These are phyloP conservation scores for Acronicta aceris DNA, from an alignment of 2,888 invertebrate species.

Conservation along the genomic window DNA sequence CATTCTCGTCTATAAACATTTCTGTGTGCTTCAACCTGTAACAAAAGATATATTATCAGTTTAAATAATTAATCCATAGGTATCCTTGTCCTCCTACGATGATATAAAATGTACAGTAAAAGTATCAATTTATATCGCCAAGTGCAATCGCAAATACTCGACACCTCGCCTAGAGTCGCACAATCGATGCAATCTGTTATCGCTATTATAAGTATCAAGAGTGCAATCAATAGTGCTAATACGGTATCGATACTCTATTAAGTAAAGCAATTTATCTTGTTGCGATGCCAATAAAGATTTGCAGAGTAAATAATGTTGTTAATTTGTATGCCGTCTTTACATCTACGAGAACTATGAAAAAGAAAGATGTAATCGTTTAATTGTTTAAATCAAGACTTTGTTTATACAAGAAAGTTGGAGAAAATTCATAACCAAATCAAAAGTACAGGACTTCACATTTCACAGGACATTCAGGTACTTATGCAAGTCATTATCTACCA, in stretches of 20 bases:
- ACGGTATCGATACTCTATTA: background rate
- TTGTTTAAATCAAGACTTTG: too few relatives aligned
- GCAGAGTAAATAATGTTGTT: background rate
- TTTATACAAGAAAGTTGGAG: too few relatives aligned
- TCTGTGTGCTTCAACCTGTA: conserved; percentile 83
- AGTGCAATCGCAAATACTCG: conserved; percentile 10
- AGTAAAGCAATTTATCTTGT: conserved; percentile 2
- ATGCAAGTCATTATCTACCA: too few relatives aligned
- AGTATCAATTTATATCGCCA: conserved; percentile 6
- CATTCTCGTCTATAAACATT: conserved; percentile 89
- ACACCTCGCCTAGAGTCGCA: conserved; percentile 4
- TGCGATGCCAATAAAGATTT: background rate
- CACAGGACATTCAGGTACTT: too few relatives aligned
- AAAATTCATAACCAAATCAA: too few relatives aligned
- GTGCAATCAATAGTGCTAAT: conserved; percentile 5
- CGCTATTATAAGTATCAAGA: conserved; percentile 15
- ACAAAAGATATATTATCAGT: conserved; percentile 62
- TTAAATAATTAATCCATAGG: conserved; percentile 4
- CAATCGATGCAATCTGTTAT: conserved; percentile 14
- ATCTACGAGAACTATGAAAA: too few relatives aligned
- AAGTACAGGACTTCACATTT: too few relatives aligned
- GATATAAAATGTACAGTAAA: background rate
- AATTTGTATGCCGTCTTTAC: background rate
- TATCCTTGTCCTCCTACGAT: background rate
- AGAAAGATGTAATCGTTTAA: too few relatives aligned